These are phyloP conservation scores for Drosophila stalkeri DNA, from an alignment of 2,888 invertebrate genomes.

Conservation along the genomic window DNA sequence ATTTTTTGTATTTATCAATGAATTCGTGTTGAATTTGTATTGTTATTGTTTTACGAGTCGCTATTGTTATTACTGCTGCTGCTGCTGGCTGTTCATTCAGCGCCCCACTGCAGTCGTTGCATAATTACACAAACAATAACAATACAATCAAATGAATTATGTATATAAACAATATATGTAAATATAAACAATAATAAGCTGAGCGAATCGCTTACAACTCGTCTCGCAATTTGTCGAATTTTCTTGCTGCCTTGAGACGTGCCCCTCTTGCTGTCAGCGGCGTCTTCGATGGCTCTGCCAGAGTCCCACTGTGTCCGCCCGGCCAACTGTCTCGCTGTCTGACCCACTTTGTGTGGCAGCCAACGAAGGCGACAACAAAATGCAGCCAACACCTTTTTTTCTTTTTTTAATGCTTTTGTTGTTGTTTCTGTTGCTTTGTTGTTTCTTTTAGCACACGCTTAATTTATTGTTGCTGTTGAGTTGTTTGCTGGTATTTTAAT, in stretches of 20 bases:
- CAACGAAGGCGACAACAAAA: slow-evolving; percentile 39
- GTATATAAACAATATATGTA: slow-evolving; percentile 6
- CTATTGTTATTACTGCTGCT: slow-evolving; percentile 30
- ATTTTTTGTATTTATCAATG: slow-evolving; percentile 60
- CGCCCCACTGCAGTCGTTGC: slow-evolving; percentile 40
- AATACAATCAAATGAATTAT: slow-evolving; percentile 25
- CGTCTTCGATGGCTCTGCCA: slow-evolving; percentile 13
- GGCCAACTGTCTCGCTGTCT: slow-evolving; percentile 19
- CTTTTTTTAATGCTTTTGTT: slow-evolving; percentile 21
- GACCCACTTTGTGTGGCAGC: slow-evolving; percentile 53
- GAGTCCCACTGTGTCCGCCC: slow-evolving; percentile 4
- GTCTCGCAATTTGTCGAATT: slow-evolving; percentile 35
- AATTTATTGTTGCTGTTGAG: slow-evolving; percentile 53
- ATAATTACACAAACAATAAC: slow-evolving; percentile 50
- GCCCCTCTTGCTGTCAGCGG: slow-evolving; percentile 35
- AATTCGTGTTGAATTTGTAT: slow-evolving; percentile 42
- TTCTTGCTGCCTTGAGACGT: slow-evolving; percentile 48
- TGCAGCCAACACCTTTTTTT: slow-evolving; percentile 58
- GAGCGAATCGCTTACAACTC: slow-evolving; percentile 11
- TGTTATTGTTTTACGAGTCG: slow-evolving; percentile 30
- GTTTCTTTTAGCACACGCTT: slow-evolving; percentile 39
- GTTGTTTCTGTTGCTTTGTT: slow-evolving; percentile 23
- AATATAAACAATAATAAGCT: slow-evolving; percentile 1
- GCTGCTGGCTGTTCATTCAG: slow-evolving; percentile 33
- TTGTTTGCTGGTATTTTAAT: slow-evolving; percentile 40